phyloP scores from a whole-genome alignment of 2,113 vertebrate genomes.

The Eulemur rufifrons region DNA sequence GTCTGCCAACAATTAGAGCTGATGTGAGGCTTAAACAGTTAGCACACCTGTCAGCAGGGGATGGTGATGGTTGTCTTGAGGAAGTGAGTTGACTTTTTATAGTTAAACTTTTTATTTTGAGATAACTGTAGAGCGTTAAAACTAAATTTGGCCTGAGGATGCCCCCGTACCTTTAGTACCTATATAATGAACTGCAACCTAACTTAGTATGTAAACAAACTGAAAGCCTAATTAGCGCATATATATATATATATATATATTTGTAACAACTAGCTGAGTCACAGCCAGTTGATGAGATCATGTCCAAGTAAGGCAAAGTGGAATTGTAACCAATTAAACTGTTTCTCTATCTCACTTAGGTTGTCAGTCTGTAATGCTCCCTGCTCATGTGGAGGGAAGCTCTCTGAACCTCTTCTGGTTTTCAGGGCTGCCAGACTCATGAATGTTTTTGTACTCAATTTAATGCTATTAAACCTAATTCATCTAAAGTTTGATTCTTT shows the following conservation, averaged over 20 bases:
- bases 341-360: background rate
- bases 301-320: background rate
- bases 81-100: background rate
- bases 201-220: background rate
- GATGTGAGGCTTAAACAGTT: background rate
- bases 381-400: background rate
- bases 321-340: background rate
- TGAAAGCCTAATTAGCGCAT: background rate
- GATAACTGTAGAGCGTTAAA: background rate
- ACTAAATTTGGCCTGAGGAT: background rate
- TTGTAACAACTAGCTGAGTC: background rate
- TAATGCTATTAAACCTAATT: background rate
- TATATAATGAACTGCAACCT: background rate
- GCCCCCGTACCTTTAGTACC: background rate
- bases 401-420: background rate
- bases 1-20: background rate
- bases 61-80: background rate
- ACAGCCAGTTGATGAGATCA: background rate
- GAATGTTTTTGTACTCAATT: background rate
- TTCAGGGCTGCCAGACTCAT: background rate
- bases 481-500: background rate
- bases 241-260: background rate
- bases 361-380: background rate
- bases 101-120: background rate
- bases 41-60: fast-evolving